Evolutionary conservation across 1,140 invertebrate species (phyloP), one percentile per base, ranked within the genome.

Genomic region (Conus betulinus): DNA sequence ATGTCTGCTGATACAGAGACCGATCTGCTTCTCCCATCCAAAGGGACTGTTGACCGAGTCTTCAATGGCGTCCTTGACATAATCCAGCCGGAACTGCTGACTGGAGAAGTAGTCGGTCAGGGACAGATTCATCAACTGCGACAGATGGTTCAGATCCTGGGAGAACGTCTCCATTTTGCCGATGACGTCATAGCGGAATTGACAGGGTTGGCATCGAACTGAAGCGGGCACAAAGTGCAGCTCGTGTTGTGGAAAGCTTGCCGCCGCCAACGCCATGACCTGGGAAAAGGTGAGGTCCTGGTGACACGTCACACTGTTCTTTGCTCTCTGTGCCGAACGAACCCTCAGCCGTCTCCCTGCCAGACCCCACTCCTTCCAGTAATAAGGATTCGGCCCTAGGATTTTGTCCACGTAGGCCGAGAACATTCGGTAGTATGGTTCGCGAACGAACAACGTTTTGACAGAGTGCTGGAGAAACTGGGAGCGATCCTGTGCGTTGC

Each of bases 101-200:
- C 93, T 89, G 17, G 91, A 83, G 13, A 91, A 89, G 63, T 91
- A 84, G 67, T 8, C 7, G 25, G 90, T 91, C 57, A 91, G 79
- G 63, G 93, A 90, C 27, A 91, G 88, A 20, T 92, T 91, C 10
- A 93, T 82, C 85, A 91, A 88, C 52, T 91, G 89, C n/a, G 92
- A 83, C 5, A 94, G 88, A n/a, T 90, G 92, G 27, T 90, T 84
- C 5, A 92, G 90, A 67, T 94, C 94, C n/a, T 93, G 89, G 88
- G 90, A 88, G 85, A 93, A 92, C 5, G 92, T 93, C 88, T 94
- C 94, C 63, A 94, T 84, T 79, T 94, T 94, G 6, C 94, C 94
- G 20, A 94, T 88, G 85, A 94, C 90, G 55, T 93, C 92, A 51
- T 91, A 94, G 17, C 91, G 88, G n/a, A 94, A 89, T 83, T 93